Evolutionary conservation across 2,888 invertebrate species (phyloP).

Genomic region (Allophyes oxyacanthae): DNA sequence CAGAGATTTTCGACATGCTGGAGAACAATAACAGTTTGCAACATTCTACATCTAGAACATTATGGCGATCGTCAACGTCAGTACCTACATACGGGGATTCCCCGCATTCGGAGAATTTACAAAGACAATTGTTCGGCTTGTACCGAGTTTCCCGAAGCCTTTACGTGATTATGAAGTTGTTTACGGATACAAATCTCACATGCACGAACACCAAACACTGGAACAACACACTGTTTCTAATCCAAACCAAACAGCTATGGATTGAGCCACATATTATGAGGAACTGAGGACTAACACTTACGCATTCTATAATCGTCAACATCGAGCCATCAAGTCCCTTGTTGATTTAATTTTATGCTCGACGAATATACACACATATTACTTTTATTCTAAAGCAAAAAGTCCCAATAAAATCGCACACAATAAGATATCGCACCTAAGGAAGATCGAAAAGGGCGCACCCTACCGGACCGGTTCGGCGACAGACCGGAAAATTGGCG

Average conservation of each 20-base stretch:
- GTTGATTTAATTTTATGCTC: too few relatives aligned
- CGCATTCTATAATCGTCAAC: too few relatives aligned
- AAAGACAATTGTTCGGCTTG: constrained; percentile 10
- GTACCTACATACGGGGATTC: constrained; percentile 27
- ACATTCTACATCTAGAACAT: too few relatives aligned
- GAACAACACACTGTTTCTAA: too few relatives aligned
- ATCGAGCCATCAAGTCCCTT: too few relatives aligned
- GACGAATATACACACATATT: not conserved
- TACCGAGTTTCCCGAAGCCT: not conserved
- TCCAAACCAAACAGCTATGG: too few relatives aligned
- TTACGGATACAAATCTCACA: not conserved
- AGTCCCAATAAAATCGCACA: constrained; percentile 9
- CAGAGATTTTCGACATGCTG: too few relatives aligned
- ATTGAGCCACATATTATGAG: too few relatives aligned
- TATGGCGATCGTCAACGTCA: too few relatives aligned
- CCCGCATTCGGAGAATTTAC: constrained; percentile 33
- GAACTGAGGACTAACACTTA: too few relatives aligned
- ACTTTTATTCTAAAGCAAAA: not conserved
- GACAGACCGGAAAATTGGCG: constrained; percentile 65
- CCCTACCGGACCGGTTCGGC: constrained; percentile 56
- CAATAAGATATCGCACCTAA: constrained; percentile 32
- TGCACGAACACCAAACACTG: too few relatives aligned
- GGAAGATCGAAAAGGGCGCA: constrained; percentile 47
- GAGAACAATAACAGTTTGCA: too few relatives aligned
- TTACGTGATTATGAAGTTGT: constrained; percentile 1